Conservation (phyloP, 2,888 invertebrate genomes). For the Tetropium fuscum region DNA sequence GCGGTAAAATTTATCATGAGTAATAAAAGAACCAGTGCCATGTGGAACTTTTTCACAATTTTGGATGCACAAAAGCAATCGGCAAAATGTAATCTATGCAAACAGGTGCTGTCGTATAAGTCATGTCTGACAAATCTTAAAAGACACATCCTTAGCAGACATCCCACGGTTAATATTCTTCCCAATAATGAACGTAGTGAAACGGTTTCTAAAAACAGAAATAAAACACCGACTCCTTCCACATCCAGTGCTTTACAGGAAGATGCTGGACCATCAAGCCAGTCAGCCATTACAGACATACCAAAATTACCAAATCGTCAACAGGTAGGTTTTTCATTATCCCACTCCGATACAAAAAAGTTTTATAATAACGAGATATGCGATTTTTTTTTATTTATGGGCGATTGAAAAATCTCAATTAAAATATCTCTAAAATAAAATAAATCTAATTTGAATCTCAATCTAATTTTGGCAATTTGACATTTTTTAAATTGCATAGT, state of each 20-base stretch:
- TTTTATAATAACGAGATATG: no score
- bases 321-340: not conserved
- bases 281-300: no score
- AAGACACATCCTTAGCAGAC: conserved; percentile 2
- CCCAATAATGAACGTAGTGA: not conserved
- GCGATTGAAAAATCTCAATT: no score
- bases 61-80: not conserved
- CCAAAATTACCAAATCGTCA: not conserved
- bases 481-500: no score
- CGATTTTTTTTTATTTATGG: no score
- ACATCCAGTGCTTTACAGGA: no score
- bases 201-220: not conserved
- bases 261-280: not conserved
- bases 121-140: not conserved
- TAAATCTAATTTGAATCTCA: no score
- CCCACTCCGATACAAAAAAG: not conserved
- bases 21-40: not conserved
- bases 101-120: not conserved
- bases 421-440: no score
- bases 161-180: conserved; percentile 4
- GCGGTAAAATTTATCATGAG: no score
- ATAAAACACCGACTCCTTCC: no score
- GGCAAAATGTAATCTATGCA: conserved; percentile 8
- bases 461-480: no score
- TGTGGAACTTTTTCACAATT: not conserved